Conservation (phyloP, 2,797 vertebrate species). For the Labroides dimidiatus region DNA sequence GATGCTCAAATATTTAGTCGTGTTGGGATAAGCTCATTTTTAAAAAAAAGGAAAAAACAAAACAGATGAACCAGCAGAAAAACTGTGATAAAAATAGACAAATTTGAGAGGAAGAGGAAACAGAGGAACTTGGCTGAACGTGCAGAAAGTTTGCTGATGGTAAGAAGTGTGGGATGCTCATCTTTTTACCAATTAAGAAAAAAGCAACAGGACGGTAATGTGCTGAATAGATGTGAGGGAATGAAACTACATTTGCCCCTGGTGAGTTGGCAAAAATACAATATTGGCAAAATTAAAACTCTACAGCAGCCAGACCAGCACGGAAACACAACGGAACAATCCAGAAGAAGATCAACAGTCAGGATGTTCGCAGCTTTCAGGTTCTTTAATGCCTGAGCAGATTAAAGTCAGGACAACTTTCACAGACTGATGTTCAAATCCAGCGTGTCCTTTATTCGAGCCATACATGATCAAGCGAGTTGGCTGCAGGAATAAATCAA, state of each 20-base stretch:
- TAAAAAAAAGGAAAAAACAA: background rate
- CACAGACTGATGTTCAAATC: slow-evolving; percentile 3
- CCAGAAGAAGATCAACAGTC: background rate
- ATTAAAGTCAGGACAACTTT: slow-evolving; percentile 3
- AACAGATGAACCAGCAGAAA: background rate
- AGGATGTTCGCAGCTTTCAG: background rate
- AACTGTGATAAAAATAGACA: too few relatives aligned
- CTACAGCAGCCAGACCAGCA: background rate
- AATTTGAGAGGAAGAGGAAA: background rate
- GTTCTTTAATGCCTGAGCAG: background rate
- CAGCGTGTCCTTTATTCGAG: background rate
- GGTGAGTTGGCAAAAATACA: background rate
- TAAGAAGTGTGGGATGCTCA: background rate
- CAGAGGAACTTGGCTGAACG: background rate
- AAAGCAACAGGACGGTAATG: background rate
- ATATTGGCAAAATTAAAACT: background rate
- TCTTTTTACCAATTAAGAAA: background rate
- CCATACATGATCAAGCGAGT: background rate
- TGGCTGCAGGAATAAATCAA: slow-evolving; percentile 11
- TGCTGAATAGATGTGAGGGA: background rate
- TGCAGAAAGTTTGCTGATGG: background rate
- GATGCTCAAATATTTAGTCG: background rate
- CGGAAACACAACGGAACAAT: background rate
- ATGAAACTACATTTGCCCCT: background rate
- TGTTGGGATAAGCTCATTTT: background rate